These are phyloP conservation scores for Hoplodrina ambigua DNA, from an alignment of 2,888 invertebrate genomes.

Conservation along the genomic window DNA sequence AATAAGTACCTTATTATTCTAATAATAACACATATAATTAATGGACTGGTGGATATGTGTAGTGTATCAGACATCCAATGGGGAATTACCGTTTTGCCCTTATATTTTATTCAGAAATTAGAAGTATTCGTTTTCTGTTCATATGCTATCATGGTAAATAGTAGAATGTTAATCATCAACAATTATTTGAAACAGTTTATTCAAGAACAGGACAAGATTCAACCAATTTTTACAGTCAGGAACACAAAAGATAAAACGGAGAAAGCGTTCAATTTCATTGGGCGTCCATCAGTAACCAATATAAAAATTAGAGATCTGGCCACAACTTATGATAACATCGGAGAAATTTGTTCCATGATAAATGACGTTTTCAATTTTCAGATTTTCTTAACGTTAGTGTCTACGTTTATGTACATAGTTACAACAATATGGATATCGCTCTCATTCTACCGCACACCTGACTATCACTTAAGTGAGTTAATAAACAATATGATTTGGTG, in stretches of 20 bases:
- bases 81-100: constrained; percentile 30
- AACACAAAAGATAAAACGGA: constrained; percentile 35
- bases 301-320: constrained; percentile 74
- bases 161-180: constrained; percentile 72
- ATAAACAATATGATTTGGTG: constrained; percentile 71
- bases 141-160: constrained; percentile 68
- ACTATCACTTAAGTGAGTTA: constrained; percentile 59
- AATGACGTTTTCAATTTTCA: constrained; percentile 77
- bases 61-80: constrained; percentile 36
- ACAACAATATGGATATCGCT: constrained; percentile 75
- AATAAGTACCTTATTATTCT: constrained; percentile 56
- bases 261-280: constrained; percentile 64
- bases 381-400: constrained; percentile 75
- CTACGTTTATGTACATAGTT: constrained; percentile 74
- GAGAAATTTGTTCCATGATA: constrained; percentile 70
- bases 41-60: constrained; percentile 52
- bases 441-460: constrained; percentile 65
- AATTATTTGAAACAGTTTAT: constrained; percentile 69
- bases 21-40: constrained; percentile 53
- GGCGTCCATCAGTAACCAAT: constrained; percentile 64
- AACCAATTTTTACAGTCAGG: constrained; percentile 63
- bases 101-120: constrained; percentile 70
- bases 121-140: constrained; percentile 72
- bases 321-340: constrained; percentile 72
- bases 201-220: constrained; percentile 60